phyloP scores from a whole-genome alignment of 2,888 invertebrate species.

The Ophion ventricosus region DNA sequence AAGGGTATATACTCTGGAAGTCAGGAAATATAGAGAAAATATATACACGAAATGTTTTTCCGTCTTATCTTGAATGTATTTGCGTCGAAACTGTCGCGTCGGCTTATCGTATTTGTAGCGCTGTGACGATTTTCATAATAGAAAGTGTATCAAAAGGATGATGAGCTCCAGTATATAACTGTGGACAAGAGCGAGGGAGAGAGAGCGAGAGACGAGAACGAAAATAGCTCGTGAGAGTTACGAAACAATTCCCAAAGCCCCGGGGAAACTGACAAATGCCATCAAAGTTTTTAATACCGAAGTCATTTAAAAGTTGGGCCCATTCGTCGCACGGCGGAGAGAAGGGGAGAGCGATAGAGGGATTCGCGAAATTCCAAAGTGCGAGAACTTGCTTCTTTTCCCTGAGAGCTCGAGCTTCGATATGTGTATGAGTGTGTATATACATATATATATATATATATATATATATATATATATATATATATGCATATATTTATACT shows the following conservation, averaged over 20 bases:
- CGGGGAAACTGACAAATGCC: slow-evolving; percentile 79
- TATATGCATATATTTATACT: background rate
- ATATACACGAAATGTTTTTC: background rate
- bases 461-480: background rate
- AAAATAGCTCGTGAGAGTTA: slow-evolving; percentile 77
- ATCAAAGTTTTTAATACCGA: slow-evolving; percentile 81
- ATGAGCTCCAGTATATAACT: slow-evolving; percentile 59
- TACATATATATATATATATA: too few relatives aligned
- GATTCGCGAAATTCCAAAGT: slow-evolving; percentile 40
- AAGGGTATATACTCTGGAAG: background rate
- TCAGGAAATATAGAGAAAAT: background rate
- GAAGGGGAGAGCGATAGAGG: slow-evolving; percentile 7
- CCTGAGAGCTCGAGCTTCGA: slow-evolving; percentile 51
- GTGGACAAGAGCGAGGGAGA: slow-evolving; percentile 52
- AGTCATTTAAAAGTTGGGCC: slow-evolving; percentile 80
- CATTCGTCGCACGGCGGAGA: slow-evolving; percentile 74
- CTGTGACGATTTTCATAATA: slow-evolving; percentile 46
- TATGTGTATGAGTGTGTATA: slow-evolving; percentile 27
- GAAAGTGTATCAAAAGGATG: slow-evolving; percentile 55
- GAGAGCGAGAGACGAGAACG: slow-evolving; percentile 34
- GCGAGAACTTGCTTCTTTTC: slow-evolving; percentile 58
- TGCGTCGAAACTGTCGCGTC: slow-evolving; percentile 17
- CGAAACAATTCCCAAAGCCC: slow-evolving; percentile 76
- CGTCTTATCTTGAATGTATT: background rate
- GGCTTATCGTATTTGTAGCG: slow-evolving; percentile 46